Evolutionary conservation across 92 coral and sea anemone species (phyloP).

Genomic region (Epizoanthus illoricatus): DNA sequence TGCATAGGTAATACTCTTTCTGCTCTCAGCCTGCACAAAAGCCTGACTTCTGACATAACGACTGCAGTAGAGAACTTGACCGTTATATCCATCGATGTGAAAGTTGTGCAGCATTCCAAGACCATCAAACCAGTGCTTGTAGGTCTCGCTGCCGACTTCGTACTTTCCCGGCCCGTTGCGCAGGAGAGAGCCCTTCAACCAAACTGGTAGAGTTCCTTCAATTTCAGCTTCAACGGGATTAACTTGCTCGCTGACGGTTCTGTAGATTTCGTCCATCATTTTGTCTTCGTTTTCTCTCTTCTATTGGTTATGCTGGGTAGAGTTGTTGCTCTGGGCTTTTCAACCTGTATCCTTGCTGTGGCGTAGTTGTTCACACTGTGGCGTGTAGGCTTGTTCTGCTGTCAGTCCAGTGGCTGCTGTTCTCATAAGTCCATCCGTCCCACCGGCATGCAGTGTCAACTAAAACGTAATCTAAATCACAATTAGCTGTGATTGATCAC

Average conservation of each 20-base stretch:
- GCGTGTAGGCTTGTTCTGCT: too few relatives aligned
- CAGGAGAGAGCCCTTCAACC: slow-evolving; percentile 90
- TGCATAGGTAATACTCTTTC: slow-evolving; percentile 80
- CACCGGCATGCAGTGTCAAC: too few relatives aligned
- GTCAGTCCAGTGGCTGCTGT: too few relatives aligned
- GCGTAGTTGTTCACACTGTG: too few relatives aligned
- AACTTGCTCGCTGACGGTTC: slow-evolving; percentile 80
- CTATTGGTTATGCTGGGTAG: too few relatives aligned
- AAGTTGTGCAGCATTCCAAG: slow-evolving; percentile 88
- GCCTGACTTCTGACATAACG: slow-evolving; percentile 90
- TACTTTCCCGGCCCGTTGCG: slow-evolving; percentile 98
- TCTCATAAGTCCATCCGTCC: too few relatives aligned
- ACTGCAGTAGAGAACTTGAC: slow-evolving; percentile 85
- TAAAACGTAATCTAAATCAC: too few relatives aligned
- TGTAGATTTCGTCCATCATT: slow-evolving; percentile 90
- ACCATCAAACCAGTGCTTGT: slow-evolving; percentile 99
- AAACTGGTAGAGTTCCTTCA: slow-evolving; percentile 73
- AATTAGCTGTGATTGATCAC: too few relatives aligned
- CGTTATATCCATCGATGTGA: slow-evolving; percentile 67
- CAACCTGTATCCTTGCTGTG: too few relatives aligned
- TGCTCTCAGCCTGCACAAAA: slow-evolving; percentile 68
- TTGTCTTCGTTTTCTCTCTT: background rate
- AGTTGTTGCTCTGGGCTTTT: too few relatives aligned
- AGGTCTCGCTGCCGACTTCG: slow-evolving; percentile 83
- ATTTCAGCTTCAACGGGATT: slow-evolving; percentile 75